Evolutionary conservation across 2,888 invertebrate genomes (phyloP).

Genomic region (Mythimna lalbum): DNA sequence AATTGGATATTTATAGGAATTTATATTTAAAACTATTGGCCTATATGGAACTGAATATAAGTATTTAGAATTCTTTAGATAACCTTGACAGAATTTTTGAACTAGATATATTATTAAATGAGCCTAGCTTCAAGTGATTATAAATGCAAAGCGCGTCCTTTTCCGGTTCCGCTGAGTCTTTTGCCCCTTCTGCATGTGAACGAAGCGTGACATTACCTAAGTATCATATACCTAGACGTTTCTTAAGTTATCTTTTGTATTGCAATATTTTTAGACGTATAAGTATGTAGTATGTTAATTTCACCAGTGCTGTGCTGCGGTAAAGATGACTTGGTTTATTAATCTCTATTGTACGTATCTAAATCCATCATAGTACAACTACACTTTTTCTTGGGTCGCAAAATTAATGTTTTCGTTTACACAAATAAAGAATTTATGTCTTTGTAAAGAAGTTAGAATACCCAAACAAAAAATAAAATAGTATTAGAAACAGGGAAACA

Average conservation of each 20-base stretch:
- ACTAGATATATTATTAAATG: not conserved
- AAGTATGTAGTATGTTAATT: not conserved
- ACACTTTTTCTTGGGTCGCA: not conserved
- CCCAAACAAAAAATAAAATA: slow-evolving; percentile 3
- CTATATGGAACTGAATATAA: not conserved
- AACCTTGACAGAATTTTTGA: not conserved
- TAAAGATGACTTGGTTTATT: not conserved
- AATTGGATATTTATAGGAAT: not conserved
- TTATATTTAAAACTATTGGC: not conserved
- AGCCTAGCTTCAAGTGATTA: not conserved
- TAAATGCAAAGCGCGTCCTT: slow-evolving; percentile 20
- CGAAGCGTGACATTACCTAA: slow-evolving; percentile 18
- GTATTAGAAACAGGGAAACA: slow-evolving; percentile 32
- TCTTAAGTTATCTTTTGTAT: not conserved
- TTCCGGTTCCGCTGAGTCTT: slow-evolving; percentile 36
- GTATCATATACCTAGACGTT: not conserved
- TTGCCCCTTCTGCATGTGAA: slow-evolving; percentile 21
- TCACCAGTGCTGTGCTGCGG: not conserved
- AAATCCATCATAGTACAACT: not conserved
- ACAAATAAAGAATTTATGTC: not conserved
- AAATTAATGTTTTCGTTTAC: not conserved
- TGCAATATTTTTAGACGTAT: not conserved
- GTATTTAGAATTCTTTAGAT: not conserved
- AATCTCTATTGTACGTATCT: not conserved
- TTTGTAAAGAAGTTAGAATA: no score